Percentiles rank a stretch among this genome's conserved stretches.
phyloP scores from a whole-genome alignment of 2,797 vertebrate species.

The Pantherophis vulpinus region DNA sequence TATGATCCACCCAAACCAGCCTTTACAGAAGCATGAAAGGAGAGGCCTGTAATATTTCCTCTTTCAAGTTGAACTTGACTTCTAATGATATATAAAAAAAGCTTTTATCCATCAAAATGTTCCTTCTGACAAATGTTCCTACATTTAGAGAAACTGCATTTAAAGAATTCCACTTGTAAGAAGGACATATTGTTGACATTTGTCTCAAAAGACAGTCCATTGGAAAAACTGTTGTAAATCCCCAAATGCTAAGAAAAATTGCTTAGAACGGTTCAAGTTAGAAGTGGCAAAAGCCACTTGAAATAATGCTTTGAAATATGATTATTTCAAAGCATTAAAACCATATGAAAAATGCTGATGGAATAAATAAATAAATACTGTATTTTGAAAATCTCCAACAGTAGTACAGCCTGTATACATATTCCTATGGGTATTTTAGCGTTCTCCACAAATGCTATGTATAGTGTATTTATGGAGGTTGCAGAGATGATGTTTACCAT shows the following conservation, averaged over 20 bases:
- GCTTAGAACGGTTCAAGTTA: not conserved
- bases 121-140: not conserved
- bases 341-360: not conserved
- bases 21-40: not conserved
- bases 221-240: not conserved
- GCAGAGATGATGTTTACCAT: not conserved
- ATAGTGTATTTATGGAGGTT: not conserved
- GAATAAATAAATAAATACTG: not conserved
- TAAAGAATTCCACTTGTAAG: not conserved
- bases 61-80: not conserved
- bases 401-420: not conserved
- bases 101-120: not conserved
- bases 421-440: not conserved
- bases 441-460: not conserved
- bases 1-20: not conserved
- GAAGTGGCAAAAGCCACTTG: not conserved
- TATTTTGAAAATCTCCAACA: not conserved
- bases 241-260: not conserved
- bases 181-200: not conserved
- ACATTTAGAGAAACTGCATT: not conserved
- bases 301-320: not conserved
- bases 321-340: not conserved
- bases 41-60: not conserved
- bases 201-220: not conserved
- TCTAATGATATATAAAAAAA: not conserved